Evolutionary conservation across 1,140 invertebrate genomes (phyloP).

Genomic region (Druon quercuslanigerum): DNA sequence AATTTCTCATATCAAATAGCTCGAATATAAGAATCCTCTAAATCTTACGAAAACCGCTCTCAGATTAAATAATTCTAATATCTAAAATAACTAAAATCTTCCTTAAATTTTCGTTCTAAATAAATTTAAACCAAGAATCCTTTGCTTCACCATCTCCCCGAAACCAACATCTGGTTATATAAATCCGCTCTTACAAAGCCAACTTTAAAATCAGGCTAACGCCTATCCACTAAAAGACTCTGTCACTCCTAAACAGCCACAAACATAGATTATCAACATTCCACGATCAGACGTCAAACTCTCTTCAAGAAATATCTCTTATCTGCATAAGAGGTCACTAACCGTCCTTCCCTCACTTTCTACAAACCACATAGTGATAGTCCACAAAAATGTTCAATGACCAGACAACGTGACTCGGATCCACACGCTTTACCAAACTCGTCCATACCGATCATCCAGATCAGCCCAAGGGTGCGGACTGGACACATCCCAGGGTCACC

Average conservation of each 20-base stretch:
- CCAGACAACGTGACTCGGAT: constrained; percentile 16
- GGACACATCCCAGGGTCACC: constrained; percentile 17
- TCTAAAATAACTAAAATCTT: too few species aligned
- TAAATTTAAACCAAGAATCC: background rate
- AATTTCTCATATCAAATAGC: too few species aligned
- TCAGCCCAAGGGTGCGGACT: constrained; percentile 42
- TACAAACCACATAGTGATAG: background rate
- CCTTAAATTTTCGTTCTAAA: background rate
- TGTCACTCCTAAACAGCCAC: constrained; percentile 2
- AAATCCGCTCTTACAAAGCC: background rate
- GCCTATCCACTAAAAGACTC: background rate
- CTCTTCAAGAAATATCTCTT: constrained; percentile 9
- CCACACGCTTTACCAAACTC: background rate
- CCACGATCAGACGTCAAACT: constrained; percentile 11
- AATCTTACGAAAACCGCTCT: too few species aligned
- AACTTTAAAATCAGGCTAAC: background rate
- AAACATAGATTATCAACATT: constrained; percentile 7
- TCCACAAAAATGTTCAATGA: constrained; percentile 10
- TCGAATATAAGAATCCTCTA: too few species aligned
- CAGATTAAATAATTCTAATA: too few species aligned
- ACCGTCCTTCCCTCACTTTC: constrained; percentile 9
- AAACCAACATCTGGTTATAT: background rate
- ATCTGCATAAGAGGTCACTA: constrained; percentile 12
- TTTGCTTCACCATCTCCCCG: background rate
- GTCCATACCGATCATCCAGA: background rate